A percentile compares a stretch with the other conserved stretches of the same genome.
Conservation (phyloP, 2,888 invertebrate genomes). For the Metalampra italica region DNA sequence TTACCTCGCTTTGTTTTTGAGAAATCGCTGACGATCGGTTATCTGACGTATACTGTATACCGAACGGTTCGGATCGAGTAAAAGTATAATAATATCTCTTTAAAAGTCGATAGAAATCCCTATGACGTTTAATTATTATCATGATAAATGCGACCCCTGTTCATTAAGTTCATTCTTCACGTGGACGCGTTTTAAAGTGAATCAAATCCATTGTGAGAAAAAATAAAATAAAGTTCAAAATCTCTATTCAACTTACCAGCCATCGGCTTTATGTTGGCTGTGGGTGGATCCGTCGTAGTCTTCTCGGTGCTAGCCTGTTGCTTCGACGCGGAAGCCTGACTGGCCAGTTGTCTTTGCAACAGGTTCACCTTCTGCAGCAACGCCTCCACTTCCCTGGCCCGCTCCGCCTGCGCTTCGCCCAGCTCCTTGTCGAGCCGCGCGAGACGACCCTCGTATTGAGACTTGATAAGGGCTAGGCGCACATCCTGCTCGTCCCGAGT, state of each 20-base stretch:
- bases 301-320: slow-evolving; percentile 78
- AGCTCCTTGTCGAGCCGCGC: slow-evolving; percentile 86
- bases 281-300: slow-evolving; percentile 80
- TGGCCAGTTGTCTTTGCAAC: slow-evolving; percentile 83
- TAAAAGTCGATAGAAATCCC: no score
- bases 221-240: neutral
- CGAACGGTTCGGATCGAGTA: no score
- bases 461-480: slow-evolving; percentile 80
- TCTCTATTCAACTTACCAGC: slow-evolving; percentile 78
- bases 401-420: slow-evolving; percentile 80
- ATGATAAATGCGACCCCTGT: no score
- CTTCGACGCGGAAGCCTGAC: slow-evolving; percentile 84
- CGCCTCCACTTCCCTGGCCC: slow-evolving; percentile 82
- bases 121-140: no score
- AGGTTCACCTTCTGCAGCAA: slow-evolving; percentile 83
- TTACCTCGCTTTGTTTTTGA: no score
- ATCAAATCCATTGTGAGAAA: neutral
- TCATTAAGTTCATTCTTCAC: neutral
- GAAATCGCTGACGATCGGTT: no score
- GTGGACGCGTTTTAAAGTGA: neutral
- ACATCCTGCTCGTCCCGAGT: slow-evolving; percentile 78
- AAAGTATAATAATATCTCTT: no score
- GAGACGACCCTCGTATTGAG: slow-evolving; percentile 84
- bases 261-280: slow-evolving; percentile 97
- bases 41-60: no score